These are phyloP conservation scores for Balearica regulorum DNA, from an alignment of 2,797 vertebrate genomes.

Conservation along the genomic window DNA sequence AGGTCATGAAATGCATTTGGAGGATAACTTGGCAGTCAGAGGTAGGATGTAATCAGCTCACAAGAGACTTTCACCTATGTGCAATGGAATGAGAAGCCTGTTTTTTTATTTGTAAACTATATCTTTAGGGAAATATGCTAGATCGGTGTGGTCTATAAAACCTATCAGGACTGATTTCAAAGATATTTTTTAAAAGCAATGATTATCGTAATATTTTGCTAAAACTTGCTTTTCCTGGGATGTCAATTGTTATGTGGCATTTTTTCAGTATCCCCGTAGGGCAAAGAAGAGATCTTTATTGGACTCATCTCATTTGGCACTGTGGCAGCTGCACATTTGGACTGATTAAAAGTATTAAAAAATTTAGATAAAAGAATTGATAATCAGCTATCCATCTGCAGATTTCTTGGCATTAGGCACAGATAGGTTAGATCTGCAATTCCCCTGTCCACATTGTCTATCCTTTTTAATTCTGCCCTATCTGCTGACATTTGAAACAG, in stretches of 20 bases:
- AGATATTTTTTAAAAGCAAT: not conserved
- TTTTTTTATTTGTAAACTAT: not conserved
- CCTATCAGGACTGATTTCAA: not conserved
- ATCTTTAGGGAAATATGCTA: not conserved
- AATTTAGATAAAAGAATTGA: constrained; percentile 21
- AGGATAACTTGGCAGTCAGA: not conserved
- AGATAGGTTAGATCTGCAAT: constrained; percentile 18
- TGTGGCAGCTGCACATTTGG: not conserved
- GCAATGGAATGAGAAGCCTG: not conserved
- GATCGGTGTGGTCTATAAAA: not conserved
- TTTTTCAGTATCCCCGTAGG: not conserved
- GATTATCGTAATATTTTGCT: not conserved
- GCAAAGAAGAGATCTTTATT: not conserved
- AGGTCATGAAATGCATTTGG: not conserved
- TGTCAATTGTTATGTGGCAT: not conserved
- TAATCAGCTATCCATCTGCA: constrained; percentile 24
- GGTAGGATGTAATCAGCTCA: not conserved
- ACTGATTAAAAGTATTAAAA: constrained; percentile 26
- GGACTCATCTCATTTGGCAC: not conserved
- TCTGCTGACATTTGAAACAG: constrained; percentile 59
- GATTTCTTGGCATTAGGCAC: not conserved
- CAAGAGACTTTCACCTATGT: not conserved
- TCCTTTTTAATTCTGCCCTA: constrained; percentile 47
- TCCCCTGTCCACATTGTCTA: constrained; percentile 12
- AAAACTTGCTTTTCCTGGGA: not conserved